phyloP scores from a whole-genome alignment of 2,888 invertebrate species.

The Gymnocheta viridis region DNA sequence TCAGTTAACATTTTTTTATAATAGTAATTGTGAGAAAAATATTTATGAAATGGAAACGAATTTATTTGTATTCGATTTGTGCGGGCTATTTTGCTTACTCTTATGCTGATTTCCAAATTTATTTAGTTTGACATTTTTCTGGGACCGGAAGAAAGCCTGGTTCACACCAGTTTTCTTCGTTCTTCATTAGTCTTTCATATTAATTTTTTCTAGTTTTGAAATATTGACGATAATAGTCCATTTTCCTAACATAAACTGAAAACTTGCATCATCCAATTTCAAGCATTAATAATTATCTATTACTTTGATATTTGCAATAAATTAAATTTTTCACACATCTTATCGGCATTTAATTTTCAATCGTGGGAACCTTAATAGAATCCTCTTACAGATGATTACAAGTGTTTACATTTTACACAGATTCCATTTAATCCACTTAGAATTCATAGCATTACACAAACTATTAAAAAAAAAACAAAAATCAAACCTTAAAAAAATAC shows the following conservation, averaged over 20 bases:
- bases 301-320: not conserved
- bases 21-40: constrained; percentile 53
- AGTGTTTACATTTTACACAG: constrained; percentile 41
- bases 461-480: not conserved
- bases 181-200: too few species aligned
- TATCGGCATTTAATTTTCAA: not conserved
- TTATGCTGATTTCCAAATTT: too few species aligned
- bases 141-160: too few species aligned
- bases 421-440: constrained; percentile 26
- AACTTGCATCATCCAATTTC: not conserved
- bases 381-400: constrained; percentile 20
- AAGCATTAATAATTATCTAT: not conserved
- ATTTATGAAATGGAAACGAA: not conserved
- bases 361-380: constrained; percentile 43
- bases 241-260: not conserved
- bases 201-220: too few species aligned
- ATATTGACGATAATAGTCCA: too few species aligned
- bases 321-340: constrained; percentile 11
- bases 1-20: constrained; percentile 15
- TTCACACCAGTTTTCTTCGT: too few species aligned
- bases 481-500: constrained; percentile 5
- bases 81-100: too few species aligned
- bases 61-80: not conserved
- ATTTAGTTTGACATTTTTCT: too few species aligned
- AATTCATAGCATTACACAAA: constrained; percentile 2